phyloP scores from a whole-genome alignment of 2,113 vertebrate species.

The Sula dactylatra region DNA sequence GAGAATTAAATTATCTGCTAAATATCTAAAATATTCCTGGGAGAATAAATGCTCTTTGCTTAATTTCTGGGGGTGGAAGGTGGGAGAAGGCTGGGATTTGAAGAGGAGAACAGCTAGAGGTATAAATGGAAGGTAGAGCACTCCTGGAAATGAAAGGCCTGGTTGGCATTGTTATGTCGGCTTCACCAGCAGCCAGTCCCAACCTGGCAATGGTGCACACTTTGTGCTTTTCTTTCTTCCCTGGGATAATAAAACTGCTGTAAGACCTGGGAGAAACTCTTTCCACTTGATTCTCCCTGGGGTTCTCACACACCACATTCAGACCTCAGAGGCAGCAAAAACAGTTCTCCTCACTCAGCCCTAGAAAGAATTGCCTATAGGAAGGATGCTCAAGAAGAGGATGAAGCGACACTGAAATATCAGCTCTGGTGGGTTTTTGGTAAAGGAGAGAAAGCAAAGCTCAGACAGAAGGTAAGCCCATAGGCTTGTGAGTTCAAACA shows the following conservation, averaged over 20 bases:
- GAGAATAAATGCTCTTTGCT: conserved; percentile 9
- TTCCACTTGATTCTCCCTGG: background rate
- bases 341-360: background rate
- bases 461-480: background rate
- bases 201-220: background rate
- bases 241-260: background rate
- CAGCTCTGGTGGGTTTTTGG: background rate
- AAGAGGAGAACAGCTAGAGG: background rate
- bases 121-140: background rate
- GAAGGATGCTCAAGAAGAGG: background rate
- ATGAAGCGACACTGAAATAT: background rate
- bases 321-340: background rate
- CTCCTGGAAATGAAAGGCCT: background rate
- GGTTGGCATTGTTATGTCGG: background rate
- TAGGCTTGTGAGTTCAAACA: background rate
- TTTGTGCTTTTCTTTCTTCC: background rate
- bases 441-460: background rate
- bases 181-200: conserved; percentile 10
- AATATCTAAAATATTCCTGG: conserved; percentile 48
- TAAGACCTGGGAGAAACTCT: background rate
- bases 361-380: background rate
- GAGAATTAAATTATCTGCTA: conserved; percentile 59
- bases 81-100: background rate
- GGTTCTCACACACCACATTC: background rate
- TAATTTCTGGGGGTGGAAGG: conserved; percentile 39